Conservation (phyloP, 2,113 vertebrate species). For the Oncorhynchus masou region DNA sequence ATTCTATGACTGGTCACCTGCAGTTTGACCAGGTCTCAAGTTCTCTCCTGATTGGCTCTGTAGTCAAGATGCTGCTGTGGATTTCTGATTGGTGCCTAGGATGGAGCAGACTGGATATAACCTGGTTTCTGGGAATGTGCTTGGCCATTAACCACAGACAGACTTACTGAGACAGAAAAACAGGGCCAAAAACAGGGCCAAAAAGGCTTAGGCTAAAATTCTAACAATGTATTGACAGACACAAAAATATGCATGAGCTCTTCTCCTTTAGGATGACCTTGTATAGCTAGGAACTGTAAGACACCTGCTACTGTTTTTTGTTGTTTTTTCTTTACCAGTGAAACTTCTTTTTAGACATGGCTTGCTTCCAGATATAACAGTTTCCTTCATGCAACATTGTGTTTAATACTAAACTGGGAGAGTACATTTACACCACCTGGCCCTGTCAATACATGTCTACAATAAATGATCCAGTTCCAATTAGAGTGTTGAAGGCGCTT, state of each 20-base stretch:
- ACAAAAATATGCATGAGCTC: neutral
- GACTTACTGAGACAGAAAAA: neutral
- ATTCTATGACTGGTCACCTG: too few species aligned
- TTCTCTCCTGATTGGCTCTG: too few species aligned
- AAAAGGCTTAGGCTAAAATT: neutral
- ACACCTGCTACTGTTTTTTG: neutral
- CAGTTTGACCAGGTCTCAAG: too few species aligned
- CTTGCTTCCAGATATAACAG: too few species aligned
- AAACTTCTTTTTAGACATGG: too few species aligned
- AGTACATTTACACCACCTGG: constrained; percentile 20
- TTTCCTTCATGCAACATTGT: neutral
- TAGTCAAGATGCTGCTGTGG: too few species aligned
- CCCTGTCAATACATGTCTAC: constrained; percentile 26
- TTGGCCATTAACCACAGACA: neutral
- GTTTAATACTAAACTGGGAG: neutral
- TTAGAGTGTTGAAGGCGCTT: constrained; percentile 12
- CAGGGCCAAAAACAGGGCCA: neutral
- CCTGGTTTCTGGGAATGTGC: neutral
- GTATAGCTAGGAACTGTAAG: too few species aligned
- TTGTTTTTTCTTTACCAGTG: too few species aligned
- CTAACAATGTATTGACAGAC: neutral
- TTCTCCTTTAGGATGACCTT: too few species aligned
- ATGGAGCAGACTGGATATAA: neutral
- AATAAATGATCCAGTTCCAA: constrained; percentile 1
- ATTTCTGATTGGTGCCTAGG: constrained; percentile 8